Conservation (phyloP, 2,888 invertebrate genomes). For the Xanthia togata region DNA sequence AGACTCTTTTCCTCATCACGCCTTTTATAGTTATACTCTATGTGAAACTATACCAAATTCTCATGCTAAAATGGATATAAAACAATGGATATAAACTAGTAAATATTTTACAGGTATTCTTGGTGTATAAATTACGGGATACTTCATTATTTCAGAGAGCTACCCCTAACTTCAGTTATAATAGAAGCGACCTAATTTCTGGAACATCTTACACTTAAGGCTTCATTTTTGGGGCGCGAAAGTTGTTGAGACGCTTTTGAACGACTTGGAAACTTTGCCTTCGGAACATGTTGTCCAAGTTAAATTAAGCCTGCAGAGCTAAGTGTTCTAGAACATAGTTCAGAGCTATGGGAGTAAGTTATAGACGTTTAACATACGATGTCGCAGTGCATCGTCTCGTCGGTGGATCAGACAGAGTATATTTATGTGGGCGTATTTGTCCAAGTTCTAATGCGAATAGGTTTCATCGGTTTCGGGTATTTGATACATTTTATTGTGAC, state of each 20-base stretch:
- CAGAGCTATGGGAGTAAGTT: not conserved
- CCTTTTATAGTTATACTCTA: not conserved
- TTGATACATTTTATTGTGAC: not conserved
- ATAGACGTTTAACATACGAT: not conserved
- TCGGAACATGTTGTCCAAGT: slow-evolving; percentile 27
- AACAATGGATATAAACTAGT: not conserved
- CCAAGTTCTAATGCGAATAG: not conserved
- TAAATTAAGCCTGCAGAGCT: slow-evolving; percentile 21
- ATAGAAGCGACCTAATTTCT: slow-evolving; percentile 25
- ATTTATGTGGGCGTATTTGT: not conserved
- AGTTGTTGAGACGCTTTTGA: slow-evolving; percentile 32
- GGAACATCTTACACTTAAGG: slow-evolving; percentile 9
- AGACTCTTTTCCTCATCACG: not conserved
- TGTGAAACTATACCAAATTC: no score
- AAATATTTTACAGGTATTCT: not conserved
- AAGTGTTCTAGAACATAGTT: slow-evolving; percentile 20
- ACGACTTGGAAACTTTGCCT: slow-evolving; percentile 40
- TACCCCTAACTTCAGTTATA: slow-evolving; percentile 10
- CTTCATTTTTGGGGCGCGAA: slow-evolving; percentile 24
- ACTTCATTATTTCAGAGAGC: slow-evolving; percentile 7
- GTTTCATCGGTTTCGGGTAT: not conserved
- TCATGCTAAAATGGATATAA: not conserved
- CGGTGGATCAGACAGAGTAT: not conserved
- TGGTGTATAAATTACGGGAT: not conserved
- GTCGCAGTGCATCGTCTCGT: not conserved